Base-by-base conservation (phyloP, 2,888 invertebrate genomes). In the Drosophila tripunctata region DNA sequence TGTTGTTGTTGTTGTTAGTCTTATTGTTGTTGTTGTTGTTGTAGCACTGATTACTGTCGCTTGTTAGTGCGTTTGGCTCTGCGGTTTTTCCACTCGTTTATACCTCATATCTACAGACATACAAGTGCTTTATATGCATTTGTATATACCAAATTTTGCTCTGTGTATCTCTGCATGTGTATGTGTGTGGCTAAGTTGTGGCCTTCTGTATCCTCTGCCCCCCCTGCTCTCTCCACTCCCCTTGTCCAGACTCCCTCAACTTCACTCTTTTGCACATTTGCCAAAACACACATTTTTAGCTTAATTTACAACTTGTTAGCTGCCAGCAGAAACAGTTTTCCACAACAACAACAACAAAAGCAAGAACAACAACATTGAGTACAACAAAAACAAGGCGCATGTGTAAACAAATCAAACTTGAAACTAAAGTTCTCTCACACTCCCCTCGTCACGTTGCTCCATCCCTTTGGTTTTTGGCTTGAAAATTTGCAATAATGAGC, bases 291-390 rank as follows among this genome's bases (percentile, higher is more conserved):
- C 78, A 80, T 68, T 83, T 79, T 82, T 75, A 78, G 81, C 78
- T 81, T 78, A 85, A 81, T 81, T 81, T 81, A 81, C 85, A 84
- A 81, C 81, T 81, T 82, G 81, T 82, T 82, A 78, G 78, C 82
- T 76, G 83, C 65, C 83, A 77, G 72, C 75, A 79, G 71, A 80
- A 78, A 64, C 67, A 58, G 66, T 50, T 44, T 36, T 60, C 45
- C 36, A 12, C n/a, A 36, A 44, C 41, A 48, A 33, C 40, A 40
- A 24, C 51, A 51, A 45, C 43, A 65, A 36, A 47, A 67, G 56
- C 62, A 67, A 57, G 41, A 67, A 41, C 51, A 67, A 54, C 22
- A 62, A 4, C 10, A 10, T 10, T 10, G 27, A 10, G 4, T 27
- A 55, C 56, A 61, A 61, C 57, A 67, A 63, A 63, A 70, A 65